These are phyloP conservation scores for Patella caerulea DNA, from an alignment of 2,888 invertebrate species.

Conservation along the genomic window DNA sequence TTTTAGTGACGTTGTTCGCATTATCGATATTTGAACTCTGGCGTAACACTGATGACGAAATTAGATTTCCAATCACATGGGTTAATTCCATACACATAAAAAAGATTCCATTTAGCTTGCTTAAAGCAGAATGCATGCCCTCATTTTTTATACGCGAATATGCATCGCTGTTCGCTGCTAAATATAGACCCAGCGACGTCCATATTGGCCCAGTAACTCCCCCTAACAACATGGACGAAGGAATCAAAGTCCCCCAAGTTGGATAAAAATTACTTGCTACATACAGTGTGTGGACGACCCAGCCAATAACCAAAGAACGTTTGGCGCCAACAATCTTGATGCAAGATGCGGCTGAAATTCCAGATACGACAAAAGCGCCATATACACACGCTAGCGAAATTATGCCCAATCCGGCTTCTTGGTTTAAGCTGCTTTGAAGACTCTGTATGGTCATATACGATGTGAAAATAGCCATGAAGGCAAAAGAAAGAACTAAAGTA, in stretches of 20 bases:
- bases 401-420: constrained; percentile 56
- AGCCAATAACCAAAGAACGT: constrained; percentile 49
- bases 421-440: constrained; percentile 63
- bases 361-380: constrained; percentile 58
- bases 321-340: constrained; percentile 57
- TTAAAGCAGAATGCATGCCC: constrained; percentile 45
- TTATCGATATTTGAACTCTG: constrained; percentile 33
- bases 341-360: constrained; percentile 53
- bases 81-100: constrained; percentile 54
- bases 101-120: constrained; percentile 60
- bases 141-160: constrained; percentile 42
- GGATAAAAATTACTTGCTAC: constrained; percentile 59
- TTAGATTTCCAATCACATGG: constrained; percentile 58
- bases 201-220: constrained; percentile 59
- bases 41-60: constrained; percentile 58
- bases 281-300: constrained; percentile 52
- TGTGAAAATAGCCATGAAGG: constrained; percentile 61
- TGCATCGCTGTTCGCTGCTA: constrained; percentile 51
- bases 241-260: constrained; percentile 49
- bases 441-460: constrained; percentile 64
- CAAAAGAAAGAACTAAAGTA: constrained; percentile 49
- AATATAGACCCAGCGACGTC: constrained; percentile 61
- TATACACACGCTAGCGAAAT: constrained; percentile 61
- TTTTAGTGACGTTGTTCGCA: constrained; percentile 24
- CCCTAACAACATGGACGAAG: constrained; percentile 58